phyloP scores from a whole-genome alignment of 2,797 vertebrate species.

The Propithecus perrieri region DNA sequence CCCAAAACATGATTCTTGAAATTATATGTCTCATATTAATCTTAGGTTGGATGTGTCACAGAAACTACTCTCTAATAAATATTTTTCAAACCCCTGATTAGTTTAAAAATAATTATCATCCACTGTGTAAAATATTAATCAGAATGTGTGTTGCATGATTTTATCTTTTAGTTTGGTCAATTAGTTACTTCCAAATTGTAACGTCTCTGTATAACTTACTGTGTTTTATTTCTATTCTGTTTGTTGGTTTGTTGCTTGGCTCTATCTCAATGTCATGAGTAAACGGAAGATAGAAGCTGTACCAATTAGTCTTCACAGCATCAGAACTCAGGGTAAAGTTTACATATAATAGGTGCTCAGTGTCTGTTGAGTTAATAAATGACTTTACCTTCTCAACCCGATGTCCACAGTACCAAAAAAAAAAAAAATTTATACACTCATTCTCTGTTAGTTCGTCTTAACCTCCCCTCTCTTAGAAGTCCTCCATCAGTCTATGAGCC shows the following conservation, averaged over 20 bases:
- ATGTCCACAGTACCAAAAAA: neutral
- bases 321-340: neutral
- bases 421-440: neutral
- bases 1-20: neutral
- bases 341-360: neutral
- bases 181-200: neutral
- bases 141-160: neutral
- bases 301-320: neutral
- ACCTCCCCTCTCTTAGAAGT: neutral
- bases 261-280: neutral
- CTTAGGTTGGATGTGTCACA: neutral
- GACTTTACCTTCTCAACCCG: neutral
- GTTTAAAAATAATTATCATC: slow-evolving; percentile 39
- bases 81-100: slow-evolving; percentile 34
- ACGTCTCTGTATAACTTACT: neutral
- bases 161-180: neutral
- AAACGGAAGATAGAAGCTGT: neutral
- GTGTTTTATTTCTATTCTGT: neutral
- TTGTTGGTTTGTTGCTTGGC: neutral
- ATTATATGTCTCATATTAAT: neutral
- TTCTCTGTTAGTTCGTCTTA: neutral
- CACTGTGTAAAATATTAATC: slow-evolving; percentile 14
- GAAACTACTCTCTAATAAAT: slow-evolving; percentile 5
- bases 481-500: neutral
- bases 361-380: neutral